Conservation (phyloP, 30 jellyfish, hydroid and myxozoan genomes). For the Aurelia aurita complex sp. Pacific region DNA sequence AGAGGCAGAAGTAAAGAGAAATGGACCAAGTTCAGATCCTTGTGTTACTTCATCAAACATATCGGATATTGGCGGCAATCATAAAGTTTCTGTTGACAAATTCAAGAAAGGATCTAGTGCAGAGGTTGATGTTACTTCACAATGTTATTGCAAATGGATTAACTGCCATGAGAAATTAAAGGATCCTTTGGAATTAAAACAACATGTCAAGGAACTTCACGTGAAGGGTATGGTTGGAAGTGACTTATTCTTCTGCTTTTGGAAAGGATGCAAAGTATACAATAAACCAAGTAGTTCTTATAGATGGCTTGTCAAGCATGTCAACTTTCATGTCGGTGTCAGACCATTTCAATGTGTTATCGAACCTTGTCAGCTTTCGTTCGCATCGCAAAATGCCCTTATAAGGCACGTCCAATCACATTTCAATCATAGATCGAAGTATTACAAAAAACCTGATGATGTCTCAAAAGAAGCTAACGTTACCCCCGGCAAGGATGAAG, state of each 20-base stretch:
- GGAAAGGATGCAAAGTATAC: conserved; percentile 86
- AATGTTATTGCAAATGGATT: conserved; percentile 68
- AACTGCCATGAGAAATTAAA: conserved; percentile 63
- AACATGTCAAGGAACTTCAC: conserved; percentile 78
- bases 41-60: too few relatives aligned
- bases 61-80: too few relatives aligned
- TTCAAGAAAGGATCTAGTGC: too few relatives aligned
- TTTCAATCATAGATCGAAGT: conserved; percentile 69
- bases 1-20: too few relatives aligned
- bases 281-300: conserved; percentile 89
- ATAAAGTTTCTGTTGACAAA: too few relatives aligned
- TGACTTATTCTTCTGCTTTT: conserved; percentile 79
- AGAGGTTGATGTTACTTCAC: too few relatives aligned
- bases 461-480: conserved; percentile 1
- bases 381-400: conserved; percentile 87
- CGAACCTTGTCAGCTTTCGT: conserved; percentile 82
- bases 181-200: conserved; percentile 62
- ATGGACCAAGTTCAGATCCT: too few relatives aligned
- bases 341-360: conserved; percentile 91
- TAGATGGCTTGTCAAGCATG: conserved; percentile 89
- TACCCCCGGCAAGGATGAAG: conserved; percentile 35
- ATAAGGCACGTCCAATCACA: conserved; percentile 96
- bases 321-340: conserved; percentile 77
- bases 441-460: conserved; percentile 29
- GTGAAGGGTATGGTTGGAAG: conserved; percentile 69